A percentile compares a stretch with the other conserved stretches of the same genome.
These are phyloP conservation scores for Napeogenes sylphis DNA, from an alignment of 2,888 invertebrate species.

Conservation along the genomic window DNA sequence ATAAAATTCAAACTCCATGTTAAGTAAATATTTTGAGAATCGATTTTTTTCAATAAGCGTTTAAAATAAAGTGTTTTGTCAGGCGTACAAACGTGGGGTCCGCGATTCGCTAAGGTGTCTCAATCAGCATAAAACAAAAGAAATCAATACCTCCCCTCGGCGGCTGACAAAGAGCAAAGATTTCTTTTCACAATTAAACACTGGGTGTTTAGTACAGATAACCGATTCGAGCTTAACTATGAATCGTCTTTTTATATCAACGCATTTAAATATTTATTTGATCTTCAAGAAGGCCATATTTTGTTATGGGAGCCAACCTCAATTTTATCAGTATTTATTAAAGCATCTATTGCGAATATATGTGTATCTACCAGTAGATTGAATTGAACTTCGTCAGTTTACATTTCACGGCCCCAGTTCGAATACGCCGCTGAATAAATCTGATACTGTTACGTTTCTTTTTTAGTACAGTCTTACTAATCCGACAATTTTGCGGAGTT, in stretches of 20 bases:
- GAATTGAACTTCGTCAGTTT: conserved; percentile 9
- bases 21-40: not conserved
- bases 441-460: conserved; percentile 34
- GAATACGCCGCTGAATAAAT: conserved; percentile 19
- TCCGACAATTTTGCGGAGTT: conserved; percentile 57
- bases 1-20: no score
- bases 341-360: not conserved
- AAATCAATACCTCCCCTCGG: conserved; percentile 73
- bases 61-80: conserved; percentile 69
- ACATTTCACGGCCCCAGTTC: conserved; percentile 8
- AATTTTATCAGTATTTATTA: not conserved
- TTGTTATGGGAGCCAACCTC: no score
- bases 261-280: conserved; percentile 13
- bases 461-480: conserved; percentile 50
- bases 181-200: conserved; percentile 78
- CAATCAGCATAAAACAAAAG: conserved; percentile 79
- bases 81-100: conserved; percentile 57
- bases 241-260: conserved; percentile 35
- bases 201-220: conserved; percentile 66
- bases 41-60: conserved; percentile 43
- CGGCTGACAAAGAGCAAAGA: conserved; percentile 76
- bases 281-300: no score
- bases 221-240: conserved; percentile 55
- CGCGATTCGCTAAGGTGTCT: conserved; percentile 72
- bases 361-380: not conserved